These are phyloP conservation scores for Pterophyllum scalare DNA, from an alignment of 2,113 vertebrate genomes.

Conservation along the genomic window DNA sequence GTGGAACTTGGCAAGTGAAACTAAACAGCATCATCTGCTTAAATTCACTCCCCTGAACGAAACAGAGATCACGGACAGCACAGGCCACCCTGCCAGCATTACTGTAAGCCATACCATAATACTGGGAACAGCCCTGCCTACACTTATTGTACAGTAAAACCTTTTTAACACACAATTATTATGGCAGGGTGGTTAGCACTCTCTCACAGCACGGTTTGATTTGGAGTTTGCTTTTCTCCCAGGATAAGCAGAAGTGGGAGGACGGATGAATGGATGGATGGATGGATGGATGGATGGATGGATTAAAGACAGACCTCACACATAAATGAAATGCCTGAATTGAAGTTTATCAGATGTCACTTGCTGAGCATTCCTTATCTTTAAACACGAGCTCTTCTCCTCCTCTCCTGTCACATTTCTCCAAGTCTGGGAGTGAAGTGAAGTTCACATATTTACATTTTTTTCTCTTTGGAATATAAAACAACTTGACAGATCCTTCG, in stretches of 20 bases:
- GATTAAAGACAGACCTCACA: too few relatives aligned
- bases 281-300: too few relatives aligned
- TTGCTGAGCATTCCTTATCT: neutral
- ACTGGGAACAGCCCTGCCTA: too few relatives aligned
- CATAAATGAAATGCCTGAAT: too few relatives aligned
- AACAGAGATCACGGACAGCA: neutral
- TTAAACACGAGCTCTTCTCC: neutral
- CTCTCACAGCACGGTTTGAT: too few relatives aligned
- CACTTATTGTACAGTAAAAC: too few relatives aligned
- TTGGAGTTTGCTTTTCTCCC: too few relatives aligned
- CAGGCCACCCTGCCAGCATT: neutral
- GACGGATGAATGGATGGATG: too few relatives aligned
- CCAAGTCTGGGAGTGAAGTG: neutral
- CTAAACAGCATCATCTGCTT: constrained; percentile 4
- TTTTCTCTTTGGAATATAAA: neutral
- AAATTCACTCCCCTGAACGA: rapidly evolving
- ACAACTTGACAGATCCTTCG: neutral
- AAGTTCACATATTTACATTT: neutral
- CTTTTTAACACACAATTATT: too few relatives aligned
- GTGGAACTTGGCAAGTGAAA: neutral
- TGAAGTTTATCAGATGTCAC: neutral
- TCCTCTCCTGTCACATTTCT: neutral
- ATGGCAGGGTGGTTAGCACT: too few relatives aligned
- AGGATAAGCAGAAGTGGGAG: too few relatives aligned
- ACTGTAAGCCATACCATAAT: neutral